A percentile compares a stretch with the other conserved stretches of the same genome.
These are phyloP conservation scores for Thomomys bottae DNA, from an alignment of 2,113 vertebrate genomes.

Conservation along the genomic window DNA sequence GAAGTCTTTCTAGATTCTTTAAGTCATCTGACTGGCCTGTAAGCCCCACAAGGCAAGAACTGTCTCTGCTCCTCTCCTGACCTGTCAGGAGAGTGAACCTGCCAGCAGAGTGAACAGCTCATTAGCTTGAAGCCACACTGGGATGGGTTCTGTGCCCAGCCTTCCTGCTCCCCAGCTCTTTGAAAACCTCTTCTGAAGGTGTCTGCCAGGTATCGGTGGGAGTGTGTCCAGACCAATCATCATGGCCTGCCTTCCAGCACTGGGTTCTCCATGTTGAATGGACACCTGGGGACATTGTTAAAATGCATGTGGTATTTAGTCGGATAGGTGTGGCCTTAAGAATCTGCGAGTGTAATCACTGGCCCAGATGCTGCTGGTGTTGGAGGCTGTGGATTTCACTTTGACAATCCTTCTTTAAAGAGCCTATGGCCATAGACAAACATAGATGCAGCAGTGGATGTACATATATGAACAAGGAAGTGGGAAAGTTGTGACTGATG, in stretches of 20 bases:
- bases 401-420: not conserved
- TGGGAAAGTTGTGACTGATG: too few species aligned
- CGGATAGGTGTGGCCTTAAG: not conserved
- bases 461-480: too few species aligned
- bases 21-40: not conserved
- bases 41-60: not conserved
- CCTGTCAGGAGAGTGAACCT: not conserved
- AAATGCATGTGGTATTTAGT: not conserved
- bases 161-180: not conserved
- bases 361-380: not conserved
- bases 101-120: not conserved
- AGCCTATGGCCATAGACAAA: not conserved
- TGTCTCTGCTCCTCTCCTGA: not conserved
- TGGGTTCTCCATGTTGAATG: not conserved
- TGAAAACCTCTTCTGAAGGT: not conserved
- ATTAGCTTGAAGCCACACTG: not conserved
- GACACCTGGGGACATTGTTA: not conserved
- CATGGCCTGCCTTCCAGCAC: not conserved
- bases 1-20: not conserved
- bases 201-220: not conserved
- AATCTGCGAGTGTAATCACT: not conserved
- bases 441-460: too few species aligned
- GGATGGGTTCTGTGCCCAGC: not conserved
- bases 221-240: not conserved
- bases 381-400: not conserved